Conservation (phyloP, 2,797 vertebrate species). For the Channallabes apus region DNA sequence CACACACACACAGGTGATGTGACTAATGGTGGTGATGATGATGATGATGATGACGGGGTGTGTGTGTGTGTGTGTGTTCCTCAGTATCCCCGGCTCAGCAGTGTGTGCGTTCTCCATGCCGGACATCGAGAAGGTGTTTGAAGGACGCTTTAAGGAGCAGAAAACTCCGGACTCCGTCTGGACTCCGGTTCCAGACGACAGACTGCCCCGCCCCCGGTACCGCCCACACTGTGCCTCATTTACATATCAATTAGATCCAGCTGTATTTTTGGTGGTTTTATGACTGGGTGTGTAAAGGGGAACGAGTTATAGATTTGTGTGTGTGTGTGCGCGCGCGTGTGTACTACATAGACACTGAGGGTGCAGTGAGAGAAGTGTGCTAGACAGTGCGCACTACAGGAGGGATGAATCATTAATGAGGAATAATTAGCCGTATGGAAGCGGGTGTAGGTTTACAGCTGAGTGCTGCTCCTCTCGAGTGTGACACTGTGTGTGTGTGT, state of each 20-base stretch:
- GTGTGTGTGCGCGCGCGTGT: too few species aligned
- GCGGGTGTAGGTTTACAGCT: conserved; percentile 53
- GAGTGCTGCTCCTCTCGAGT: conserved; percentile 60
- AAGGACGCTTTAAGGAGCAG: conserved; percentile 97
- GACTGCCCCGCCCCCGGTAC: conserved; percentile 93
- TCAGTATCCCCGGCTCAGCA: conserved; percentile 95
- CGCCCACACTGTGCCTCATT: background rate
- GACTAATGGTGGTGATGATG: background rate
- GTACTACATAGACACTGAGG: background rate
- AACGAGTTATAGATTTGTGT: background rate
- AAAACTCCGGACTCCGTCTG: conserved; percentile 96
- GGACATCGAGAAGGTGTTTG: conserved; percentile 94
- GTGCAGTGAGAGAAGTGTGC: background rate
- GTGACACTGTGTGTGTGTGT: conserved; percentile 35
- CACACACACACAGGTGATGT: conserved; percentile 25
- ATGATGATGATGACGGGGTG: background rate
- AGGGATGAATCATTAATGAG: conserved; percentile 73
- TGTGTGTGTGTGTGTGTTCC: conserved; percentile 12
- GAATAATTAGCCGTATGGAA: conserved; percentile 67
- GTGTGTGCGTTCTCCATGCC: conserved; percentile 98
- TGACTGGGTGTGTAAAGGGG: background rate
- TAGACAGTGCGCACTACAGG: background rate
- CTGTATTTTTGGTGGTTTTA: background rate
- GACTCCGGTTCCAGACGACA: conserved; percentile 95
- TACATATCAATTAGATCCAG: background rate